Evolutionary conservation across 2,797 vertebrate genomes (phyloP), one percentile per base, ranked within the genome.

Genomic region (Neosalanx taihuensis): DNA sequence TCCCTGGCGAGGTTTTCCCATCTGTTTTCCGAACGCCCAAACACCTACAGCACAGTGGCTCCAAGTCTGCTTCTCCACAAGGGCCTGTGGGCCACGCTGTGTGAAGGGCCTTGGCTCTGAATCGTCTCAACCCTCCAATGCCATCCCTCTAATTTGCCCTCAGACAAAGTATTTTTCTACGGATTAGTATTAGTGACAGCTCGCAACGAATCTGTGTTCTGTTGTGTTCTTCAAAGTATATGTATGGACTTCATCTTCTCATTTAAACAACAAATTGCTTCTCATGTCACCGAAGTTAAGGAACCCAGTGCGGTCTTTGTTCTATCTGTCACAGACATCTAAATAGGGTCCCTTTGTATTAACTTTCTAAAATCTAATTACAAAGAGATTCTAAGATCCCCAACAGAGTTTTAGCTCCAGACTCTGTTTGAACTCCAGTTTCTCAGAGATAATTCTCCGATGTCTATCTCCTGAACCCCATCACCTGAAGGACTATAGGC

Each of bases 311-410:
- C 81, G 89, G 73, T 86, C 90, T 92, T 91, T 88, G 87, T 92
- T 91, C 85, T 70, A 84, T 90, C 91, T 87, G 88, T 92, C 93
- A 86, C 89, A 84, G 89, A 93, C 92, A 93, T 94, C 93, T 91
- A 88, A 93, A 85, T 92, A 91, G 92, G 93, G 88, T 84, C 90
- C 82, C 76, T 78, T 69, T 70, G 94, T 94, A 91, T 94, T 93
- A 93, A 94, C 91, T 94, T 95, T 95, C 92, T 91, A 90, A 96
- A 94, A 94, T 94, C 93, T 94, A 94, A 95, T 95, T 94, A 96
- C 94, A 95, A 95, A 95, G 93, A 88, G 89, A 92, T 89, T 94
- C 95, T 94, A 94, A 93, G 91, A 94, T 94, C 93, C 93, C 94
- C 93, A 86, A 93, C 75, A 92, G 93, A 94, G 90, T 93, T 95